Percentiles rank a stretch among this genome's conserved stretches.
Conservation (phyloP, 1,140 invertebrate genomes). For the Scaptomyza montana region DNA sequence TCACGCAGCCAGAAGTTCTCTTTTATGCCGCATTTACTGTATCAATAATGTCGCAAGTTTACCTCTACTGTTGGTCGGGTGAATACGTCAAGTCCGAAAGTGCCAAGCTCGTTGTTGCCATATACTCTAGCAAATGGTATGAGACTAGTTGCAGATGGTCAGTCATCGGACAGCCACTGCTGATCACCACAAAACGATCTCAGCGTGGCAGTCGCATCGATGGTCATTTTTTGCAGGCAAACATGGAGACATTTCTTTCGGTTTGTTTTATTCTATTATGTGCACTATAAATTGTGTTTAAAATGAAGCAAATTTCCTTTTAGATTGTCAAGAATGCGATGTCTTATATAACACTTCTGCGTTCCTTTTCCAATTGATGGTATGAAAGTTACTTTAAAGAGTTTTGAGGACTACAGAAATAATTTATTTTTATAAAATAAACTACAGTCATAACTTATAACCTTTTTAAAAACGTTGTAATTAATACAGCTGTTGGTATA, state of each 20-base stretch:
- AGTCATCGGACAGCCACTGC: slow-evolving; percentile 8
- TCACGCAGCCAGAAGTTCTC: slow-evolving; percentile 31
- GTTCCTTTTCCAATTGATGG: neutral
- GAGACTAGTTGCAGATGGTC: slow-evolving; percentile 8
- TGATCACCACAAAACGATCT: slow-evolving; percentile 46
- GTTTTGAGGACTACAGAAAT: no score
- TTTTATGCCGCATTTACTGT: slow-evolving; percentile 50
- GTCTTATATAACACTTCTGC: neutral
- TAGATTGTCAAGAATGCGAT: neutral
- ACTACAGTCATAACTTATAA: no score
- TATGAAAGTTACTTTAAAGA: no score
- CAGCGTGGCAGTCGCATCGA: slow-evolving; percentile 48
- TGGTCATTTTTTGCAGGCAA: slow-evolving; percentile 63
- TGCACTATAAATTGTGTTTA: no score
- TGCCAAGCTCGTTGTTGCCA: slow-evolving; percentile 12
- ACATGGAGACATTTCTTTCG: slow-evolving; percentile 44
- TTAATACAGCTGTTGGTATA: no score
- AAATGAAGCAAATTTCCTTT: neutral
- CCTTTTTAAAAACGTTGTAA: no score
- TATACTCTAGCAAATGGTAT: slow-evolving; percentile 50
- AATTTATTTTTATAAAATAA: no score
- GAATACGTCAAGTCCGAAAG: slow-evolving; percentile 34
- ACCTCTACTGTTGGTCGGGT: slow-evolving; percentile 57
- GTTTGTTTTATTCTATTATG: neutral
- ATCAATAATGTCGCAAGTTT: slow-evolving; percentile 44